Evolutionary conservation across 2,797 vertebrate genomes (phyloP).

Genomic region (Chromobotia macracanthus): DNA sequence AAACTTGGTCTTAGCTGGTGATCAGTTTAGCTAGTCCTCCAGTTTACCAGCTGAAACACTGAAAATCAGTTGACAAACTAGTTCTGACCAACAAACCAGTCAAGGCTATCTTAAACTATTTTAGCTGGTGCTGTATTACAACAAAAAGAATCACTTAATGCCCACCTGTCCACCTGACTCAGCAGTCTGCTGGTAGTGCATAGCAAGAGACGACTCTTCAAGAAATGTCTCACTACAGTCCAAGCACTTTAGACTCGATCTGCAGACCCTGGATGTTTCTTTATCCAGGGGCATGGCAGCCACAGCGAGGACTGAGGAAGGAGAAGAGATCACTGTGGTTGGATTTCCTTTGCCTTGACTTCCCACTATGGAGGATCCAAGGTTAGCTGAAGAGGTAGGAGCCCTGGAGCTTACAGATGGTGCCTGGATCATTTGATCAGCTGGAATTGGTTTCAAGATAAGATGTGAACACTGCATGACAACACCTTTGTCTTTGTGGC

Average conservation of each 20-base stretch:
- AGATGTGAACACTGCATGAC: slow-evolving; percentile 97
- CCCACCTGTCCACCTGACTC: slow-evolving; percentile 89
- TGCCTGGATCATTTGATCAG: slow-evolving; percentile 91
- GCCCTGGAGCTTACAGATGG: slow-evolving; percentile 62
- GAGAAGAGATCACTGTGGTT: slow-evolving; percentile 84
- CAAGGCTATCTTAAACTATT: too few species aligned
- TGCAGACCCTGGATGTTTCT: slow-evolving; percentile 85
- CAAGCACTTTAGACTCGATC: slow-evolving; percentile 88
- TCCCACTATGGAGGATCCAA: slow-evolving; percentile 61
- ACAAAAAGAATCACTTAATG: too few species aligned
- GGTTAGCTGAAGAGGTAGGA: slow-evolving; percentile 62
- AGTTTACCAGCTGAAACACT: too few species aligned
- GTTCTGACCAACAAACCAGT: not conserved
- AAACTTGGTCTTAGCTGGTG: too few species aligned
- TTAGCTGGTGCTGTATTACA: too few species aligned
- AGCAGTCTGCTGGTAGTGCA: slow-evolving; percentile 90
- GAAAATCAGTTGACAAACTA: too few species aligned
- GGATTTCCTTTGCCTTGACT: slow-evolving; percentile 75
- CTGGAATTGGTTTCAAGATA: slow-evolving; percentile 94
- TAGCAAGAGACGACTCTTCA: slow-evolving; percentile 88
- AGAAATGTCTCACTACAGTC: slow-evolving; percentile 93
- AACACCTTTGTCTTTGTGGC: slow-evolving; percentile 93
- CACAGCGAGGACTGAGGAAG: slow-evolving; percentile 79
- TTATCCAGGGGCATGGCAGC: slow-evolving; percentile 94
- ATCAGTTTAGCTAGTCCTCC: too few species aligned